A percentile compares a stretch with the other conserved stretches of the same genome.
These are phyloP conservation scores for Hipposideros armiger DNA, from an alignment of 2,113 vertebrate genomes.

Conservation along the genomic window DNA sequence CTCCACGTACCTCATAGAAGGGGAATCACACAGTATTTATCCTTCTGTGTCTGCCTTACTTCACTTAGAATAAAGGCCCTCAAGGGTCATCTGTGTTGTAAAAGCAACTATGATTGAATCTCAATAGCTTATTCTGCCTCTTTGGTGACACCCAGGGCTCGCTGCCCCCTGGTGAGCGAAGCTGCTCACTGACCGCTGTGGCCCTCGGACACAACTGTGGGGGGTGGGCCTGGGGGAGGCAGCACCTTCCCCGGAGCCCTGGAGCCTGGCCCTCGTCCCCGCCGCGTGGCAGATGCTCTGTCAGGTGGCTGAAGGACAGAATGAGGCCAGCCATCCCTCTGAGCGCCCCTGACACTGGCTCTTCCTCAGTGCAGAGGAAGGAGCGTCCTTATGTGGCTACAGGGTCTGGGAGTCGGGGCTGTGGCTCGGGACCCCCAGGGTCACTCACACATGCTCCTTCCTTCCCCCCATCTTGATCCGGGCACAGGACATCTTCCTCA, in stretches of 20 bases:
- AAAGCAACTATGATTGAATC: background rate
- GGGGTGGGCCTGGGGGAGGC: background rate
- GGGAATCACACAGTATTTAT: accelerated
- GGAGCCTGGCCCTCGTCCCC: accelerated
- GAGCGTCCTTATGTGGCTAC: accelerated
- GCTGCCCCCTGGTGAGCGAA: background rate
- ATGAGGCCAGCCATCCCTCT: accelerated
- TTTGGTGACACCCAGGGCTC: accelerated
- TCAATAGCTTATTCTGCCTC: background rate
- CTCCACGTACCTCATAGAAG: accelerated
- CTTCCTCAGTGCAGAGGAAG: background rate
- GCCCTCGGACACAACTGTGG: accelerated
- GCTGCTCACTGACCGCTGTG: accelerated
- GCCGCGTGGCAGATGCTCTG: background rate
- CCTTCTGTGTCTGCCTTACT: background rate
- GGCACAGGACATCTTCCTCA: conserved; percentile 68
- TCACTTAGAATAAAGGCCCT: background rate
- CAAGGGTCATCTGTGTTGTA: background rate
- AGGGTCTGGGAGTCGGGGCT: accelerated
- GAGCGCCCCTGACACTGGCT: accelerated
- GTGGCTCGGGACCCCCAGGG: accelerated
- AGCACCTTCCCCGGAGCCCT: background rate
- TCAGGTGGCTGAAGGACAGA: background rate
- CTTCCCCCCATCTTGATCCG: background rate
- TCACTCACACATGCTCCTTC: background rate